Conservation (phyloP, 2,113 vertebrate species). For the Zosterops borbonicus region DNA sequence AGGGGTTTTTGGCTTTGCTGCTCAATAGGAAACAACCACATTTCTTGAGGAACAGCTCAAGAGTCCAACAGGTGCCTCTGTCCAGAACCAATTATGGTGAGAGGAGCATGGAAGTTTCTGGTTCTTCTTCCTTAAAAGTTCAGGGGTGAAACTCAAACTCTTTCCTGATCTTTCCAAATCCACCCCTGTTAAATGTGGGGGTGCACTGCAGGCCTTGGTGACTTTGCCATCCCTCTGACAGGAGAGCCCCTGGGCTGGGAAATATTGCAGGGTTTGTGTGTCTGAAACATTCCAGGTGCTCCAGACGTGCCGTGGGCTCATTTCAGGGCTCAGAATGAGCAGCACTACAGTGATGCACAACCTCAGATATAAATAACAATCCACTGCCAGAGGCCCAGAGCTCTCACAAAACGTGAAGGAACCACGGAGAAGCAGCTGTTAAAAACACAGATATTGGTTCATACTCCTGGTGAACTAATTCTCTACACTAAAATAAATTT, state of each 20-base stretch:
- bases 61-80: neutral
- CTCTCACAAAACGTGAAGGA: neutral
- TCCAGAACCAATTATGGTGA: neutral
- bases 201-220: neutral
- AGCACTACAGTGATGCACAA: neutral
- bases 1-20: neutral
- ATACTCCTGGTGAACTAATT: neutral
- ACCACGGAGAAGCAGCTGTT: neutral
- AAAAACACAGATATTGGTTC: neutral
- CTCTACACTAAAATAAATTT: rapidly evolving
- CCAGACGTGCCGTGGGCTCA: rapidly evolving
- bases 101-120: neutral
- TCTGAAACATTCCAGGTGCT: neutral
- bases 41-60: neutral
- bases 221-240: neutral
- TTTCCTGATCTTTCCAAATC: too few relatives aligned
- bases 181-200: too few relatives aligned
- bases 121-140: neutral
- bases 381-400: neutral
- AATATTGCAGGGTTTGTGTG: neutral
- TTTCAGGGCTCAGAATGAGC: neutral
- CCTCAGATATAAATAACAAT: neutral
- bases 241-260: neutral
- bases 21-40: neutral
- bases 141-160: neutral